A percentile compares a stretch with the other conserved stretches of the same genome.
These are phyloP conservation scores for Drosophila setosimentum DNA, from an alignment of 2,888 invertebrate genomes.

Conservation along the genomic window DNA sequence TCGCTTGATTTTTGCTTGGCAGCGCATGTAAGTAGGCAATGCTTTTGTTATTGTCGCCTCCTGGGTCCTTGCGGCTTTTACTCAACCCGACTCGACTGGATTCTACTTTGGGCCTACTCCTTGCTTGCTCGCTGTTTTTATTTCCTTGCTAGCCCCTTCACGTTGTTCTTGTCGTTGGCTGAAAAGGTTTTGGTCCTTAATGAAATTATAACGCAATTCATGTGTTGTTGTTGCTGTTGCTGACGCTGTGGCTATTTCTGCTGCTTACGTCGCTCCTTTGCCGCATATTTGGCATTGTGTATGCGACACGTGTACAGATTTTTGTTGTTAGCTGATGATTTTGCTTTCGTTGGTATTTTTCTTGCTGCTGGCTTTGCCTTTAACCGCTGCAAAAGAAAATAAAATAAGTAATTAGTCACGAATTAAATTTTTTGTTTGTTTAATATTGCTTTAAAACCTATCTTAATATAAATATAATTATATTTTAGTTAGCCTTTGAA, in stretches of 20 bases:
- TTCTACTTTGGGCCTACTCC: conserved; percentile 1
- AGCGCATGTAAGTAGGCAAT: conserved; percentile 67
- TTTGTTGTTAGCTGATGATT: conserved; percentile 20
- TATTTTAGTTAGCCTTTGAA: background rate
- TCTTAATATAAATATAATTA: background rate
- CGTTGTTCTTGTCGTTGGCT: conserved; percentile 32
- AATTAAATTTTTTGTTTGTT: background rate
- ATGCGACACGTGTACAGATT: conserved; percentile 59
- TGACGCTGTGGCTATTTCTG: conserved; percentile 17
- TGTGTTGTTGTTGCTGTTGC: conserved; percentile 39
- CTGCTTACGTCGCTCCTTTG: conserved; percentile 19
- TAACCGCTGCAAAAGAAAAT: conserved; percentile 47
- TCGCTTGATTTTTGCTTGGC: conserved; percentile 69
- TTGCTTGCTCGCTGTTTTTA: background rate
- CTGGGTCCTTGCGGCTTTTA: conserved; percentile 46
- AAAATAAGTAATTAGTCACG: conserved; percentile 17
- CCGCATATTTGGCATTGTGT: conserved; percentile 51
- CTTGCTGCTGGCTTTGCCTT: conserved; percentile 13
- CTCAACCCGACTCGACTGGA: conserved; percentile 33
- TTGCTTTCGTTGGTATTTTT: conserved; percentile 28
- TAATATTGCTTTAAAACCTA: conserved; percentile 6
- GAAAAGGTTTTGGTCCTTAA: conserved; percentile 77
- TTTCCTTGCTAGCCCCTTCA: conserved; percentile 23
- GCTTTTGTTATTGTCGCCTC: conserved; percentile 65
- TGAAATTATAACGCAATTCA: conserved; percentile 80